These are phyloP conservation scores for Vireo altiloquus DNA, from an alignment of 2,113 vertebrate genomes.

Conservation along the genomic window DNA sequence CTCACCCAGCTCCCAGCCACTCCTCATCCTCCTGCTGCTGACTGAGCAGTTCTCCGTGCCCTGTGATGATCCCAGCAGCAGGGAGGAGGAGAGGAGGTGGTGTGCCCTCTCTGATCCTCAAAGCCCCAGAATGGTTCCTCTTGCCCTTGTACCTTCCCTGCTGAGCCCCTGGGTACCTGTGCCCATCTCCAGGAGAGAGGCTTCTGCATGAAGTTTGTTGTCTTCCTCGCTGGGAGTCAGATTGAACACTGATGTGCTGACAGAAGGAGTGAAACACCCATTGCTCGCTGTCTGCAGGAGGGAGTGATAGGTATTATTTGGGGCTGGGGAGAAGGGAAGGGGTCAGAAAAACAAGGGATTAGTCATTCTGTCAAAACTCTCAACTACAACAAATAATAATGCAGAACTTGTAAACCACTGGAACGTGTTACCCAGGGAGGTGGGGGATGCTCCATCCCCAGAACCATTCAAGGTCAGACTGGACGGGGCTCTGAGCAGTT, in stretches of 20 bases:
- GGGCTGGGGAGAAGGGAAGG: not conserved
- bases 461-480: not conserved
- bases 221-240: not conserved
- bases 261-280: slow-evolving; percentile 56
- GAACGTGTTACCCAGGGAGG: not conserved
- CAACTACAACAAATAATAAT: not conserved
- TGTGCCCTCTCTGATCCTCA: not conserved
- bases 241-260: slow-evolving; percentile 48
- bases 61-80: not conserved
- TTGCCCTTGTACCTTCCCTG: not conserved
- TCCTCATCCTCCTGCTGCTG: not conserved
- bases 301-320: not conserved
- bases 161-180: slow-evolving; percentile 50
- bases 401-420: not conserved
- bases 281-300: slow-evolving; percentile 12
- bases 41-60: not conserved
- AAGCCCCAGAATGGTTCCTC: not conserved
- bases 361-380: not conserved
- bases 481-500: not conserved
- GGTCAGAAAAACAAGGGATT: not conserved
- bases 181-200: slow-evolving; percentile 46
- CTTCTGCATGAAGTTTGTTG: slow-evolving; percentile 11
- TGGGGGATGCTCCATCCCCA: not conserved
- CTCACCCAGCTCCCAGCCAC: not conserved
- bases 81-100: not conserved